Evolutionary conservation across 2,797 vertebrate species (phyloP).

Genomic region (Microchirus variegatus): DNA sequence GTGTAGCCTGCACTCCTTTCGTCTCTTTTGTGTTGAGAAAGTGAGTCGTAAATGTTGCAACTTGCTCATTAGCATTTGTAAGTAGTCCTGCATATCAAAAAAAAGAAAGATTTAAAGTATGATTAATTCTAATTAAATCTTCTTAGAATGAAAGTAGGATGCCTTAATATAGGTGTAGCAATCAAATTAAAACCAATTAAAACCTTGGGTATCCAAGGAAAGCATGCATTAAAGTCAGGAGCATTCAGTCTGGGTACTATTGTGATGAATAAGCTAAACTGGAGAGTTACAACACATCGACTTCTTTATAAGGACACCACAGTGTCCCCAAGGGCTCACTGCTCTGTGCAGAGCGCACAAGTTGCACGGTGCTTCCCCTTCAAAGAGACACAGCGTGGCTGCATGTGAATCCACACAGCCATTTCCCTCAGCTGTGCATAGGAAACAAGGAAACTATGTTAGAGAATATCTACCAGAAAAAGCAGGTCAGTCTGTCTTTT

Average conservation of each 20-base stretch:
- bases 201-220: slow-evolving; percentile 13
- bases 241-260: slow-evolving; percentile 17
- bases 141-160: slow-evolving; percentile 20
- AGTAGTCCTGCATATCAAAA: slow-evolving; percentile 6
- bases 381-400: slow-evolving; percentile 18
- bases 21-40: slow-evolving; percentile 5
- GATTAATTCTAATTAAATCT: slow-evolving; percentile 24
- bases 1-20: too few species aligned
- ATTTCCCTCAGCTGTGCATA: slow-evolving; percentile 1
- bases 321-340: slow-evolving; percentile 2
- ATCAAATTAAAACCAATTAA: slow-evolving; percentile 24
- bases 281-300: background rate
- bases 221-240: slow-evolving; percentile 1
- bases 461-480: background rate
- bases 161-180: background rate
- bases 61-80: too few species aligned
- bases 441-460: background rate
- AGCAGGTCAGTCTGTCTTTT: slow-evolving; percentile 1
- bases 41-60: slow-evolving; percentile 33
- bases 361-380: background rate
- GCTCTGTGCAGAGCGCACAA: slow-evolving; percentile 2
- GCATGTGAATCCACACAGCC: background rate
- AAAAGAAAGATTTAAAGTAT: slow-evolving; percentile 3
- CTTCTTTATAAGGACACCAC: slow-evolving; percentile 6
- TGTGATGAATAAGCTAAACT: slow-evolving; percentile 28